These are phyloP conservation scores for Nymphalis urticae DNA, from an alignment of 2,888 invertebrate species.

Conservation along the genomic window DNA sequence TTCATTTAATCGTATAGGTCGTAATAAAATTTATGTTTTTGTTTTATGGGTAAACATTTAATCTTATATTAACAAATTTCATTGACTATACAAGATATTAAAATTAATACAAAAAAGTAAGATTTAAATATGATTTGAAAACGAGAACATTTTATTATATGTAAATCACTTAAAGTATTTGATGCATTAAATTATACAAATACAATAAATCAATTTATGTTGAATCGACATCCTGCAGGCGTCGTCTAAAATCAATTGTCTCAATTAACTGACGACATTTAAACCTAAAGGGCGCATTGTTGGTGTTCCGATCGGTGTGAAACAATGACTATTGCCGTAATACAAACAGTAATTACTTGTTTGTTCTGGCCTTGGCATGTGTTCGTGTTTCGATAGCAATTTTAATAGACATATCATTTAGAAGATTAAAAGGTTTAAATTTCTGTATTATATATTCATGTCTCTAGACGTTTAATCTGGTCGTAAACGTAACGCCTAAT, in stretches of 20 bases:
- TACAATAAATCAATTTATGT: conserved; percentile 29
- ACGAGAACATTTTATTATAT: not conserved
- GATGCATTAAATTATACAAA: not conserved
- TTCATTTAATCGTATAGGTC: not conserved
- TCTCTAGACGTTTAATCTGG: no score
- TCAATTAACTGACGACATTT: conserved; percentile 56
- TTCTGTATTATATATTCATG: not conserved
- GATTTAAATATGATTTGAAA: not conserved
- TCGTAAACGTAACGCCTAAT: no score
- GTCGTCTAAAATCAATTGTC: conserved; percentile 33
- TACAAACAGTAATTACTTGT: conserved; percentile 38
- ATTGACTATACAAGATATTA: not conserved
- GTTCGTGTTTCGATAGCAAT: conserved; percentile 23
- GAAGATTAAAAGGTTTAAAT: not conserved
- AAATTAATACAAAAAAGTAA: not conserved
- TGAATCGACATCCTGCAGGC: conserved; percentile 18
- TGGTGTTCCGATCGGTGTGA: conserved; percentile 43
- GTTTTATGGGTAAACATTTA: no score
- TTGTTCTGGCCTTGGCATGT: conserved; percentile 32
- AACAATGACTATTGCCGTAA: conserved; percentile 40
- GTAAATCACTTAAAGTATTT: not conserved
- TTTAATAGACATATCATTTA: conserved; percentile 13
- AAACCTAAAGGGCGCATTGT: conserved; percentile 52
- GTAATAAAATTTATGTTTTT: not conserved
- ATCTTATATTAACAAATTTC: not conserved